Evolutionary conservation across 2,888 invertebrate species (phyloP), one percentile per base, ranked within the genome.

Genomic region (Aporophyla lueneburgensis): DNA sequence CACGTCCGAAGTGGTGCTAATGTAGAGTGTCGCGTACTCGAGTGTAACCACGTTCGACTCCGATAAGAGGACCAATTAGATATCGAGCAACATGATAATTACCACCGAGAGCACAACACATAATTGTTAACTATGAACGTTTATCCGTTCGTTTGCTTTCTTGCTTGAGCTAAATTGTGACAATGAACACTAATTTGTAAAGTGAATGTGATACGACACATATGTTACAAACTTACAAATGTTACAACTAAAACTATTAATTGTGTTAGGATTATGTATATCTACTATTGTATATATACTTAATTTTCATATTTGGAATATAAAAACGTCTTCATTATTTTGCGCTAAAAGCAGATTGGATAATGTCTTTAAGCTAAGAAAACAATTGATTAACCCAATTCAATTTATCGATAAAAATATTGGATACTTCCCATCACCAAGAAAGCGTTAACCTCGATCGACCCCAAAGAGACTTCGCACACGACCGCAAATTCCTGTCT

Each of bases 401-500:
- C 19, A 67, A 62, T 33, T 7, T 49, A 62, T 71, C 69, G 66
- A 69, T 71, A 63, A 66, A 53, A 69, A 51, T 19, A 40, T 33
- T 16, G 68, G 16, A 56, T 12, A 7, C 59, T 69, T 49, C 27
- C 58, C 69, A 73, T 70, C 61, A 71, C 65, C 16, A 76, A 67
- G 69, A 63, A 71, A 76, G 74, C 53, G 61, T 80, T 84, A 85
- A 87, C 85, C 87, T 83, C 83, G n/a, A 27, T 78, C 86, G 88
- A 88, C 86, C 89, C 84, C 80, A 83, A 78, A 62, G 72, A 67
- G 68, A 76, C 70, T 84, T 79, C 80, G 74, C 81, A 80, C 73
- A 69, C 75, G 86, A 82, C 91, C 91, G 93, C 92, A 92, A 92
- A 93, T 92, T 90, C 92, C 90, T 89, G 90, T 90, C 90, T 90